Conservation (phyloP, 2,797 vertebrate genomes). For the Danio jaintianensis region DNA sequence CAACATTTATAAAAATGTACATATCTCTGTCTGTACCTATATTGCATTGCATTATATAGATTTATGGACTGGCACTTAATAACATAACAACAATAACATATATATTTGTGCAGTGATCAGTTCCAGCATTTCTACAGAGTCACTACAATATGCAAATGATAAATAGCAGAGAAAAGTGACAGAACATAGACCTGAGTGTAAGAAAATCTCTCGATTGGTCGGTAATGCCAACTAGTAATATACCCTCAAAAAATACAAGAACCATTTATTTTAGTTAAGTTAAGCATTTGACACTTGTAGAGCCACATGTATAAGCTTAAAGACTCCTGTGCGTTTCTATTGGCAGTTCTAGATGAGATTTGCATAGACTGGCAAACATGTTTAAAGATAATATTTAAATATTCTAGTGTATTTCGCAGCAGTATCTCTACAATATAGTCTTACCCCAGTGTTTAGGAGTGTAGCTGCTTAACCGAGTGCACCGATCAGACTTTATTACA, state of each 20-base stretch:
- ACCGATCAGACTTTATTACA: constrained; percentile 1
- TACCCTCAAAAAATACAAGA: not conserved
- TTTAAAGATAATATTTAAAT: constrained; percentile 1
- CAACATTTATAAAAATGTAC: constrained; percentile 9
- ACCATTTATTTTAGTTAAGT: not conserved
- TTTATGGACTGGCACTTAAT: constrained; percentile 5
- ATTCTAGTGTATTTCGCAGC: not conserved
- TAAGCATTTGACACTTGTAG: not conserved
- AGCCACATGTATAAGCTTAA: constrained; percentile 10
- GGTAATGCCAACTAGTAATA: not conserved
- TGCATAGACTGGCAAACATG: constrained; percentile 13
- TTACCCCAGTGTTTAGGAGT: not conserved
- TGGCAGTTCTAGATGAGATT: not conserved
- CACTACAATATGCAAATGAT: not conserved
- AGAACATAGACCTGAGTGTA: not conserved
- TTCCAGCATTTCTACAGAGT: not conserved
- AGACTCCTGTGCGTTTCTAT: not conserved
- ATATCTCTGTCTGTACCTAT: not conserved
- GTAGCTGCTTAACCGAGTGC: not conserved
- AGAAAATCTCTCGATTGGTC: not conserved
- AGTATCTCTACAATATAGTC: not conserved
- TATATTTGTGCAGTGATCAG: not conserved
- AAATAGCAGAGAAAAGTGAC: not conserved
- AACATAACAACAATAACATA: not conserved
- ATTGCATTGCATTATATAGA: not conserved